These are phyloP conservation scores for Temnothorax unifasciatus DNA, from an alignment of 2,888 invertebrate species.

Conservation along the genomic window DNA sequence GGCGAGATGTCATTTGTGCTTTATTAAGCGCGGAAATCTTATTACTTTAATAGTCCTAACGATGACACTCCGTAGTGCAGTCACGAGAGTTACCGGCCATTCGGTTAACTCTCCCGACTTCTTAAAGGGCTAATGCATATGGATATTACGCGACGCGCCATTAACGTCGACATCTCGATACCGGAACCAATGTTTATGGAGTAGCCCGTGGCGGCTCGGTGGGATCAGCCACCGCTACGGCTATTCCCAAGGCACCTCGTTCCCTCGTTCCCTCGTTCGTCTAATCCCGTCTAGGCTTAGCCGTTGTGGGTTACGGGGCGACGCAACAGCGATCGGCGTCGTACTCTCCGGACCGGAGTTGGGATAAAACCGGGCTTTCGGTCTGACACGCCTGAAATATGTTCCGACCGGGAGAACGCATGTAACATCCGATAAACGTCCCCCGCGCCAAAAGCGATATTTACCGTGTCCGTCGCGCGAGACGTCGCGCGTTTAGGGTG, in stretches of 20 bases:
- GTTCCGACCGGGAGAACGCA: constrained; percentile 38
- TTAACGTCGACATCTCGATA: constrained; percentile 47
- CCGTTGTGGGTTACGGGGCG: constrained; percentile 28
- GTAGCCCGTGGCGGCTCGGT: not conserved
- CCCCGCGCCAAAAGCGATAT: constrained; percentile 19
- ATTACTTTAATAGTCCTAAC: constrained; percentile 40
- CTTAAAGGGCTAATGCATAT: constrained; percentile 44
- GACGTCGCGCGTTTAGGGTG: constrained; percentile 41
- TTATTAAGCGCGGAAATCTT: constrained; percentile 32
- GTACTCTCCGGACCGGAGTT: not conserved
- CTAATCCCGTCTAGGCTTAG: constrained; percentile 51
- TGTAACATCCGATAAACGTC: constrained; percentile 50
- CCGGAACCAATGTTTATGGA: constrained; percentile 51
- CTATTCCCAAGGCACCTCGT: constrained; percentile 31
- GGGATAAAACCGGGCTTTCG: constrained; percentile 52
- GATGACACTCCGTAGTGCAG: not conserved
- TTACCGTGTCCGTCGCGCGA: constrained; percentile 34
- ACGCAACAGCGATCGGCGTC: constrained; percentile 6
- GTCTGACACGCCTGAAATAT: constrained; percentile 50
- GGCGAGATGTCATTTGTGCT: constrained; percentile 13
- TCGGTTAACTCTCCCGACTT: constrained; percentile 42
- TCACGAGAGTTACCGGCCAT: not conserved
- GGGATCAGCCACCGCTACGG: not conserved
- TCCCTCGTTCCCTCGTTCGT: constrained; percentile 23
- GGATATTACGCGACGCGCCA: constrained; percentile 35